Percentiles rank a stretch among this genome's conserved stretches.
These are phyloP conservation scores for Plagodis pulveraria DNA, from an alignment of 2,888 invertebrate species.

Conservation along the genomic window DNA sequence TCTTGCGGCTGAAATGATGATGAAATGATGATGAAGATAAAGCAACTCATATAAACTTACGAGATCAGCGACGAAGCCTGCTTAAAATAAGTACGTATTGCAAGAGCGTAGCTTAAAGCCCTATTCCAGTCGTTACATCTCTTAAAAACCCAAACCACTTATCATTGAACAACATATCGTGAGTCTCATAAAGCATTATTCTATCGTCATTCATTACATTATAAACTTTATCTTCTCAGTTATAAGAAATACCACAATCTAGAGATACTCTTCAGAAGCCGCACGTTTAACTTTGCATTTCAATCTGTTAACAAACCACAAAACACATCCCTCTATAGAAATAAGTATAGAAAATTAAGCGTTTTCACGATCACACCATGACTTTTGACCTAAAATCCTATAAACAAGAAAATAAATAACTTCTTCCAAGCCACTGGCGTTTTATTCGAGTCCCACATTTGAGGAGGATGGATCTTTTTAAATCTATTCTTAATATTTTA, in stretches of 20 bases:
- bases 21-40: too few relatives aligned
- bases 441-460: slow-evolving; percentile 59
- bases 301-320: slow-evolving; percentile 25
- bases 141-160: too few relatives aligned
- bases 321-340: slow-evolving; percentile 19
- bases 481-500: slow-evolving; percentile 44
- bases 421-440: slow-evolving; percentile 42
- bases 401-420: slow-evolving; percentile 74
- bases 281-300: neutral
- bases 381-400: slow-evolving; percentile 69
- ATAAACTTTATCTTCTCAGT: neutral
- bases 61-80: too few relatives aligned
- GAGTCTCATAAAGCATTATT: too few relatives aligned
- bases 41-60: too few relatives aligned
- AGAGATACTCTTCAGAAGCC: neutral
- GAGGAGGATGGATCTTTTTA: slow-evolving; percentile 53
- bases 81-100: too few relatives aligned
- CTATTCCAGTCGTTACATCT: too few relatives aligned
- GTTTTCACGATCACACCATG: slow-evolving; percentile 63
- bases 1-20: too few relatives aligned
- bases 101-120: too few relatives aligned
- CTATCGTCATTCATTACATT: neutral
- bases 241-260: neutral
- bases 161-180: too few relatives aligned
- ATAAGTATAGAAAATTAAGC: slow-evolving; percentile 50